These are phyloP conservation scores for Protobothrops flavoviridis DNA, from an alignment of 2,113 vertebrate species.

Conservation along the genomic window DNA sequence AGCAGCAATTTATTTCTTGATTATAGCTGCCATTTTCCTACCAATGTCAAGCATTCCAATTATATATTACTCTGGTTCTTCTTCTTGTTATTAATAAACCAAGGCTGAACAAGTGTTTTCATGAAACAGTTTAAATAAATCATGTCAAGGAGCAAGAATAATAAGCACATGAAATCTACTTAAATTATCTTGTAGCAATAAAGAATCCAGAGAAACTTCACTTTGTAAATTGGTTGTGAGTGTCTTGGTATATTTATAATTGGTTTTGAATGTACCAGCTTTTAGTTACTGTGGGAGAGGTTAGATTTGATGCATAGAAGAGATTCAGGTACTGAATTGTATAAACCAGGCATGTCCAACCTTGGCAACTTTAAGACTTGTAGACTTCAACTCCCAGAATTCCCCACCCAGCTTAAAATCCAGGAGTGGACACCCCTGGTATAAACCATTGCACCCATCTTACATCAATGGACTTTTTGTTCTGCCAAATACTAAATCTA, in stretches of 20 bases:
- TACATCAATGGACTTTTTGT: background rate
- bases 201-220: background rate
- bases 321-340: background rate
- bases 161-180: background rate
- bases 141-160: background rate
- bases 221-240: background rate
- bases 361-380: background rate
- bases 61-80: background rate
- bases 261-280: background rate
- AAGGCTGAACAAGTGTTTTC: background rate
- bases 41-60: background rate
- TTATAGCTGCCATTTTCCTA: background rate
- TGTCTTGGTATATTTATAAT: background rate
- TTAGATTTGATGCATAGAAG: background rate
- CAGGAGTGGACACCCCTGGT: background rate
- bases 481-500: background rate
- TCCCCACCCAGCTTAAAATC: background rate
- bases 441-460: background rate
- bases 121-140: background rate
- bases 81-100: background rate
- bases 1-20: fast-evolving
- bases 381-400: background rate
- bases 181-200: background rate
- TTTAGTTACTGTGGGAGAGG: background rate
- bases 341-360: background rate